Base-by-base conservation (phyloP, 2,888 invertebrate genomes). In the Leucophenga montana region DNA sequence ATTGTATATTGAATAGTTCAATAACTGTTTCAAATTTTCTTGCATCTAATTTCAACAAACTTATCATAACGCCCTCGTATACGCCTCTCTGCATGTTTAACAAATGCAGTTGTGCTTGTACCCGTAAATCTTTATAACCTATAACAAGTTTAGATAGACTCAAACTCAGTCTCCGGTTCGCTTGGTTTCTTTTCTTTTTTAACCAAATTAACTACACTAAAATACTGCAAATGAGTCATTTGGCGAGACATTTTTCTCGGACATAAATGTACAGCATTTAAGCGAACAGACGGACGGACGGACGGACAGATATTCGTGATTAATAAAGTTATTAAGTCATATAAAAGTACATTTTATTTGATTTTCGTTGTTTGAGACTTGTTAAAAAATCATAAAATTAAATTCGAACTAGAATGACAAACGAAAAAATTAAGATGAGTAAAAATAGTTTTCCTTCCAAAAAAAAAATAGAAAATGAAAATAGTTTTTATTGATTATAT, bases 291-390 rank as follows among this genome's bases (percentile, higher is more conserved):
- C 16, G 6, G n/a, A 18, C 48, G 13, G 48, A 13, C 16, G 11
- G 13, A 22, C 20, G 48, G n/a, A 22, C 48, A 22, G 8, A 22
- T 3, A 27, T 27, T 27, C 46, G 62, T 48, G 62, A 64, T 67
- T 84, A 81, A 81, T 81, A 81, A 84, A 84, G 81, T 81, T 81
- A 81, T 81, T 81, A 81, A 79, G 80, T 75, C 59, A 68, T 75
- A 80, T 82, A 79, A 78, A 82, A 70, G 71, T 78, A 74, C 77
- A 73, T 75, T 74, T 78, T 78, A 66, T 59, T n/a, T n/a, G 44
- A 48, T 67, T 56, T 67, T 71, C 73, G 78, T 71, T 53, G 61
- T 64, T 67, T 64, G 50, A 54, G 70, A 22, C 84, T 81, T 84
- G 84, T 81, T 81, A 81, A 84, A 81, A 75, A 71, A 67, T 72